Evolutionary conservation across 2,113 vertebrate species (phyloP).

Genomic region (Ptyas mucosa): DNA sequence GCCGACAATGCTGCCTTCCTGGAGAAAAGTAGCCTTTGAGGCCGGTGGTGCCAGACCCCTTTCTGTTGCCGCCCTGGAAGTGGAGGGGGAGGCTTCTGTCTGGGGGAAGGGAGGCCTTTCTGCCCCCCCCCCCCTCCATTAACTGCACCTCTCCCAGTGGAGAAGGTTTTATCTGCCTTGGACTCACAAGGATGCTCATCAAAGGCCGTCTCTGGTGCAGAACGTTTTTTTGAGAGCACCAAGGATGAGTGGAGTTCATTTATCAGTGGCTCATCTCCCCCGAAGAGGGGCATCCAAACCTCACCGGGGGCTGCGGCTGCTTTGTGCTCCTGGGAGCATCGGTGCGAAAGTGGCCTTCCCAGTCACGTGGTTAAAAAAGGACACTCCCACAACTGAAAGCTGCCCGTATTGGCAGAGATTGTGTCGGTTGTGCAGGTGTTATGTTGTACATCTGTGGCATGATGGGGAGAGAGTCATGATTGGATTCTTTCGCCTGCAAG

Average conservation of each 20-base stretch:
- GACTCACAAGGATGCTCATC: fast-evolving
- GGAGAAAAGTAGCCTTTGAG: neutral
- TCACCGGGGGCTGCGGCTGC: neutral
- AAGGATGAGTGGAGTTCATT: neutral
- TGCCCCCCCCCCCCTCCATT: neutral
- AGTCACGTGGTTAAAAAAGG: no score
- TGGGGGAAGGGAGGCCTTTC: neutral
- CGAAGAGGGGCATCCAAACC: fast-evolving
- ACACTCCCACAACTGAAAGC: neutral
- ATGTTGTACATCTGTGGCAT: neutral
- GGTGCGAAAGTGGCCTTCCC: neutral
- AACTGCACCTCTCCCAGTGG: fast-evolving
- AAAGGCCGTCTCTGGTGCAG: neutral
- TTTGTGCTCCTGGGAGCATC: neutral
- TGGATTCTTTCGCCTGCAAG: no score
- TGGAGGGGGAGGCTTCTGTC: no score
- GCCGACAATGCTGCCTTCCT: no score
- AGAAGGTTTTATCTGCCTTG: fast-evolving
- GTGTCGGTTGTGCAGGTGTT: neutral
- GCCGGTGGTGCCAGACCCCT: neutral
- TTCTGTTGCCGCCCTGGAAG: neutral
- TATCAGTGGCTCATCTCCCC: no score
- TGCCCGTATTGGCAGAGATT: fast-evolving
- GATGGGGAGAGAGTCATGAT: no score
- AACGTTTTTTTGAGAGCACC: neutral